phyloP scores from a whole-genome alignment of 2,113 vertebrate species.

The Microtus montanus region DNA sequence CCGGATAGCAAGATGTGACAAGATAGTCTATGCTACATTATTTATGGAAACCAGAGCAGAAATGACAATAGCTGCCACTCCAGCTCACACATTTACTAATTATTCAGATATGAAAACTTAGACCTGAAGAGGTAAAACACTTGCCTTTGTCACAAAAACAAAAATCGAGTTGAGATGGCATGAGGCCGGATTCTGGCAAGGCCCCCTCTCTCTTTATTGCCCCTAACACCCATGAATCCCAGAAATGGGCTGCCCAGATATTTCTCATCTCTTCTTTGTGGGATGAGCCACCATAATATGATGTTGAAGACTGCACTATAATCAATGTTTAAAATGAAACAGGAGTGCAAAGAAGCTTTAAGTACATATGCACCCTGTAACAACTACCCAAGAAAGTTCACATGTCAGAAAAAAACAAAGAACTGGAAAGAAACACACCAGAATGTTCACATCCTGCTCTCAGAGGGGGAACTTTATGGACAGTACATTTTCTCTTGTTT shows the following conservation, averaged over 20 bases:
- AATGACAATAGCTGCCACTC: not conserved
- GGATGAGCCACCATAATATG: not conserved
- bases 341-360: not conserved
- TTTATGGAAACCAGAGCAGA: not conserved
- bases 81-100: constrained; percentile 13
- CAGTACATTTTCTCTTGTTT: constrained; percentile 22
- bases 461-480: not conserved
- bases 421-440: not conserved
- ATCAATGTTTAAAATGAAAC: not conserved
- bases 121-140: not conserved
- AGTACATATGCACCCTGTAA: not conserved
- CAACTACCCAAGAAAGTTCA: not conserved
- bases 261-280: not conserved
- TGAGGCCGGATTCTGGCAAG: not conserved
- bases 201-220: not conserved
- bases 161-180: not conserved
- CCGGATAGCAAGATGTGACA: not conserved
- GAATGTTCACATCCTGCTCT: not conserved
- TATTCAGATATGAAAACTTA: constrained; percentile 5
- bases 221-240: not conserved
- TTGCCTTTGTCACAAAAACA: not conserved
- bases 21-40: constrained; percentile 21
- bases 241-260: not conserved
- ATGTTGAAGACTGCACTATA: not conserved
- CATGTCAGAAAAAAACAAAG: not conserved